A percentile compares a stretch with the other conserved stretches of the same genome.
Conservation (phyloP, 2,888 invertebrate species). For the Mesorhabditis belari region DNA sequence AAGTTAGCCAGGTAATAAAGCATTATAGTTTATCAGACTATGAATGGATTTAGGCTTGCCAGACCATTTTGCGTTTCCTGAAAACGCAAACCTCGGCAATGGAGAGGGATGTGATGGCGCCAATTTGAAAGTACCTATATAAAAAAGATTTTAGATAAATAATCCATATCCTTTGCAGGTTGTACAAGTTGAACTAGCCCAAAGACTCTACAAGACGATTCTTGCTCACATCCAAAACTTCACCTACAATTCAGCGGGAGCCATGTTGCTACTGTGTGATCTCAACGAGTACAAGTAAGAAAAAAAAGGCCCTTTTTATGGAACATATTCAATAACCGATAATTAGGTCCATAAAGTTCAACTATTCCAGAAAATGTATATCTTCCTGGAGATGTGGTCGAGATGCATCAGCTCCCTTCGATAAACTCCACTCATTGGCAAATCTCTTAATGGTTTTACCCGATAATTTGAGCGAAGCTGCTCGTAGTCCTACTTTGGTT, state of each 20-base stretch:
- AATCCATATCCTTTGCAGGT: not conserved
- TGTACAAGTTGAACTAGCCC: not conserved
- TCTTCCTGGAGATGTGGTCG: slow-evolving; percentile 15
- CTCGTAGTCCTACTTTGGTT: slow-evolving; percentile 75
- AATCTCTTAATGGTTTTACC: slow-evolving; percentile 89
- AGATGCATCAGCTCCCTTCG: slow-evolving; percentile 60
- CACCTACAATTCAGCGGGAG: slow-evolving; percentile 62
- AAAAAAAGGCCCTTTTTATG: not conserved
- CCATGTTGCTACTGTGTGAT: slow-evolving; percentile 95
- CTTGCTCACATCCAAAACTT: slow-evolving; percentile 7
- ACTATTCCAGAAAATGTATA: slow-evolving; percentile 8
- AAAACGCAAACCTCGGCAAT: slow-evolving; percentile 54
- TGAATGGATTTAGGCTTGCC: slow-evolving; percentile 10
- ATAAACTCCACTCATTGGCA: slow-evolving; percentile 76
- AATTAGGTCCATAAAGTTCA: not conserved
- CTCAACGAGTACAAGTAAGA: slow-evolving; percentile 85
- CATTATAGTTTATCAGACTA: not conserved
- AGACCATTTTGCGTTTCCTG: slow-evolving; percentile 73
- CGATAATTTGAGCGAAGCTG: slow-evolving; percentile 90
- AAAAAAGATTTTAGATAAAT: no score
- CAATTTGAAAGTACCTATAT: slow-evolving; percentile 66
- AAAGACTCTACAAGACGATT: not conserved
- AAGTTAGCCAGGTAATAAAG: slow-evolving; percentile 11
- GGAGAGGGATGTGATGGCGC: slow-evolving; percentile 68
- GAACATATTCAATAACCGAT: not conserved